Evolutionary conservation across 2,888 invertebrate species (phyloP), one percentile per base, ranked within the genome.

Genomic region (Acleris laterana): DNA sequence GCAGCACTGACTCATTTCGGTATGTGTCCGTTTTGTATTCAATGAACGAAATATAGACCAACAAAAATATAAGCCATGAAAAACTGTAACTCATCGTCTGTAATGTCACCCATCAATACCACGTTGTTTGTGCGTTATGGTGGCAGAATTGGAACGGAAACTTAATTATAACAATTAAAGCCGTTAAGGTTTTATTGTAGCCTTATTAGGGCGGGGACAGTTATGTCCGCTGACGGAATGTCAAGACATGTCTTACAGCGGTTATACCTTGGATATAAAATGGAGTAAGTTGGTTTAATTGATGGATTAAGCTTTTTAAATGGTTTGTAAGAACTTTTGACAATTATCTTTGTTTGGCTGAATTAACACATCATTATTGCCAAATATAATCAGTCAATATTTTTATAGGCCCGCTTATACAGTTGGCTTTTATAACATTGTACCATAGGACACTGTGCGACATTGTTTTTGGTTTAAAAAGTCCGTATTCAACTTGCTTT

Each of bases 81-180:
- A 32, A 9, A 3, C 9, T 32, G 9, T 9, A 9, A 32, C 32
- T 32, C 32, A 32, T 9, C 2, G 32, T 48, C 48, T 6, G 28
- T 42, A 19, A 22, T 51, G 55, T 68, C 57, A 64, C 57, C 57
- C 63, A 50, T 53, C 52, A 52, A 49, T 49, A 48, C 48, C 25
- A 11, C n/a, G 46, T 52, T 60, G 42, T 52, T 69, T 50, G 55
- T 56, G 59, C 46, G 64, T 67, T 69, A 69, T 77, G 78, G 85
- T 83, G 87, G 83, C 79, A 84, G 77, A 81, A 84, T 76, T 78
- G 75, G 83, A 82, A 82, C 84, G 79, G 75, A 75, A 71, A 76
- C 72, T 79, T 90, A 87, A 88, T 89, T 82, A 82, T 82, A 79
- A 80, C 87, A 89, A 89, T 90, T 90, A 89, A 83, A 81, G 84